phyloP scores from a whole-genome alignment of 2,888 invertebrate species.

The Empis stercorea region DNA sequence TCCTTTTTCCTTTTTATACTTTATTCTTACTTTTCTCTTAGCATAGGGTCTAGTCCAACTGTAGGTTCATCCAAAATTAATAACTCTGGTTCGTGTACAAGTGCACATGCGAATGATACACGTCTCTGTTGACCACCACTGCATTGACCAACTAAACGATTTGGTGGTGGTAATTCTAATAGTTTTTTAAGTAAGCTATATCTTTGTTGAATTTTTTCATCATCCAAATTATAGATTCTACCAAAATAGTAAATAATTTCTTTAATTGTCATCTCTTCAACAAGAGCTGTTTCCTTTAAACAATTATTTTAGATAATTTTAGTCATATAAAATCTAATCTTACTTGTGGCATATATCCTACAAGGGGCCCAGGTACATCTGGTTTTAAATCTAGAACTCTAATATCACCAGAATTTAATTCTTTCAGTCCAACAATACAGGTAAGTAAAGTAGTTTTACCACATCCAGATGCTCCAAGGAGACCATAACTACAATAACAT shows the following conservation, averaged over 20 bases:
- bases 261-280: conserved; percentile 65
- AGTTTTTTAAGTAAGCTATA: conserved; percentile 55
- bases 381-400: conserved; percentile 64
- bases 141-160: conserved; percentile 51
- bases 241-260: conserved; percentile 83
- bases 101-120: conserved; percentile 76
- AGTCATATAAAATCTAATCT: background rate
- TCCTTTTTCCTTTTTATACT: too few species aligned
- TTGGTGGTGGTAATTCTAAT: conserved; percentile 60
- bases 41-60: conserved; percentile 79
- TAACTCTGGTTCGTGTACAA: conserved; percentile 78
- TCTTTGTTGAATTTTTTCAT: conserved; percentile 47
- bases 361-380: conserved; percentile 49
- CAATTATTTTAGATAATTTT: background rate
- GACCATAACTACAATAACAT: conserved; percentile 54
- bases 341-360: conserved; percentile 82
- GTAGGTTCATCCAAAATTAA: conserved; percentile 88
- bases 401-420: conserved; percentile 58
- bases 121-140: conserved; percentile 87
- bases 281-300: conserved; percentile 62
- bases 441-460: conserved; percentile 80
- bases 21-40: conserved; percentile 57
- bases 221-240: conserved; percentile 64
- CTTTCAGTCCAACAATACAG: conserved; percentile 67
- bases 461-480: conserved; percentile 81